Evolutionary conservation across 2,113 vertebrate genomes (phyloP).

Genomic region (Scomber scombrus): DNA sequence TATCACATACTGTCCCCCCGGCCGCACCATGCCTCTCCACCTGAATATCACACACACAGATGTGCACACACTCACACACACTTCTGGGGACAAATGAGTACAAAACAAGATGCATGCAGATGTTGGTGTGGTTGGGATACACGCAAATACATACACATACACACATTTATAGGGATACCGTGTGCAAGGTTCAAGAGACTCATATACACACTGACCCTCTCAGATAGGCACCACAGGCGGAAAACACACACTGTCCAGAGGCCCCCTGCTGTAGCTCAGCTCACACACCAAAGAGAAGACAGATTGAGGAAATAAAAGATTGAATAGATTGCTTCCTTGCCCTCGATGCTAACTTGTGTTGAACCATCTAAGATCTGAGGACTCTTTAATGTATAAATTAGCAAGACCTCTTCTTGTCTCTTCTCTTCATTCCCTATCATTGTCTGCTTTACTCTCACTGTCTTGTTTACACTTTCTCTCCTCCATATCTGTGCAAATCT

Average conservation of each 20-base stretch:
- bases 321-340: slow-evolving; percentile 73
- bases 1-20: slow-evolving; percentile 81
- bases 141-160: slow-evolving; percentile 28
- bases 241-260: slow-evolving; percentile 37
- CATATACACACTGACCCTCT: slow-evolving; percentile 13
- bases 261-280: slow-evolving; percentile 45
- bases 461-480: slow-evolving; percentile 63
- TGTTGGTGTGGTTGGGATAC: slow-evolving; percentile 48
- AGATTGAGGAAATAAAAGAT: slow-evolving; percentile 69
- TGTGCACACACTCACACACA: slow-evolving; percentile 15
- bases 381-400: slow-evolving; percentile 80
- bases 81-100: slow-evolving; percentile 46
- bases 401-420: slow-evolving; percentile 60
- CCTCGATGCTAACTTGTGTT: slow-evolving; percentile 69
- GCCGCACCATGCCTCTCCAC: slow-evolving; percentile 78
- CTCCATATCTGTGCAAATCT: slow-evolving; percentile 10
- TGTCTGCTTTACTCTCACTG: slow-evolving; percentile 55
- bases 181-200: neutral
- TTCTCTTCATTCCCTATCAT: slow-evolving; percentile 49
- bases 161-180: neutral
- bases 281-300: slow-evolving; percentile 64
- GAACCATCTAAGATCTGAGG: slow-evolving; percentile 73
- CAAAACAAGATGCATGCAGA: slow-evolving; percentile 57
- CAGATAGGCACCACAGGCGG: slow-evolving; percentile 11
- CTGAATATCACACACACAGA: slow-evolving; percentile 72